Percentiles rank a stretch among this genome's conserved stretches.
phyloP scores from a whole-genome alignment of 2,888 invertebrate genomes.

The Calameuta filiformis region DNA sequence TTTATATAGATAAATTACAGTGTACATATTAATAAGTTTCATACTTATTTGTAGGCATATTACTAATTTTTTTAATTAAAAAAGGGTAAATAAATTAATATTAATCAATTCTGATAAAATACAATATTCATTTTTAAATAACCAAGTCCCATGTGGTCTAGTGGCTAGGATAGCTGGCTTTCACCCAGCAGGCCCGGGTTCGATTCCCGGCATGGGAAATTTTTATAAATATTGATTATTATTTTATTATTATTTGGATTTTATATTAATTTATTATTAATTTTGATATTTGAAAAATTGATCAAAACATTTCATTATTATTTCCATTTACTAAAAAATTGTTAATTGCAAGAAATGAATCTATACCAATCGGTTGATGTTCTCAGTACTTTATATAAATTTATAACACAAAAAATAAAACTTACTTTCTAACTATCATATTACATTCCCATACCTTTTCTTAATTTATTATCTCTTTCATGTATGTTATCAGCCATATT shows the following conservation, averaged over 20 bases:
- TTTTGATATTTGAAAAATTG: not conserved
- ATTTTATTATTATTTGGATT: no score
- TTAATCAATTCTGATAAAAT: not conserved
- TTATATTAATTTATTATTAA: no score
- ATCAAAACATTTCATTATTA: no score
- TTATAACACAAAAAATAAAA: not conserved
- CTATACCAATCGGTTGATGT: not conserved
- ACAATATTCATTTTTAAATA: accelerated
- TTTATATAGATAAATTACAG: not conserved
- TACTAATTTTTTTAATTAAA: not conserved
- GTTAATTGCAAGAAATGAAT: not conserved
- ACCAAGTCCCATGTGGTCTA: slow-evolving; percentile 36
- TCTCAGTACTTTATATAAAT: not conserved
- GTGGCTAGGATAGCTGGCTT: slow-evolving; percentile 44
- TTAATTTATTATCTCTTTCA: not conserved
- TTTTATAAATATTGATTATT: not conserved
- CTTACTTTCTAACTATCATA: not conserved
- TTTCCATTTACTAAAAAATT: no score
- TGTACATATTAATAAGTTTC: not conserved
- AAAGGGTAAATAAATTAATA: not conserved
- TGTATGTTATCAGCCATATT: not conserved
- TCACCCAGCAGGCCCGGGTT: slow-evolving; percentile 44
- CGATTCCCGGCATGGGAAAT: slow-evolving; percentile 41
- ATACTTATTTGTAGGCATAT: not conserved
- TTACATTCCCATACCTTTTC: not conserved